These are phyloP conservation scores for Pristionchus exspectatus DNA, from an alignment of 2,888 invertebrate species.

Conservation along the genomic window DNA sequence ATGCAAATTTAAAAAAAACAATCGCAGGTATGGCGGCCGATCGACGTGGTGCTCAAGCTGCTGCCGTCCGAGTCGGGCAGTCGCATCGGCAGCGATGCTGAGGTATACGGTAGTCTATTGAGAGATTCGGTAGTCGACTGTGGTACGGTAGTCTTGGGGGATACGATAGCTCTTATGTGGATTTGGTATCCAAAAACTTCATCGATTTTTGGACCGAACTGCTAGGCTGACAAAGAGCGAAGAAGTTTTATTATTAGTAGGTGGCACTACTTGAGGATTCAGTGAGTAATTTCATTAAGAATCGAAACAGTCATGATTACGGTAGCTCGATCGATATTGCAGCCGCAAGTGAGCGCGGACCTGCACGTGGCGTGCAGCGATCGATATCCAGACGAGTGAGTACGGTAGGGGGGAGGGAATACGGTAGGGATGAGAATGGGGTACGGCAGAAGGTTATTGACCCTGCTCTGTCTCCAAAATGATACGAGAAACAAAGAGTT, in stretches of 20 bases:
- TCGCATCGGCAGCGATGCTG: background rate
- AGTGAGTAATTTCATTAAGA: background rate
- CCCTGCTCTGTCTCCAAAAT: background rate
- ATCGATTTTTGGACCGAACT: no score
- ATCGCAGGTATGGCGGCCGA: conserved; percentile 58
- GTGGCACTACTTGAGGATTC: no score
- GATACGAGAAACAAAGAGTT: background rate
- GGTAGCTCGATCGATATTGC: conserved; percentile 21
- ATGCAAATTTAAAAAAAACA: background rate
- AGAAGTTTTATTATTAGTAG: no score
- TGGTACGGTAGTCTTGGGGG: no score
- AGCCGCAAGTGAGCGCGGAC: conserved; percentile 51
- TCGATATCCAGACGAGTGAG: conserved; percentile 58
- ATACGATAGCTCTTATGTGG: no score
- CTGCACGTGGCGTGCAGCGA: conserved; percentile 58
- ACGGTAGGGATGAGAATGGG: background rate
- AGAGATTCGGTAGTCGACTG: no score
- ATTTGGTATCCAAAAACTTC: no score
- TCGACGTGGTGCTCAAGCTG: conserved; percentile 50
- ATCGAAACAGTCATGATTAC: background rate
- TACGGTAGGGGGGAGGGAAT: background rate
- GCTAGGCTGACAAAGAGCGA: no score
- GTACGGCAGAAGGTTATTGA: background rate
- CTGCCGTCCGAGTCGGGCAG: conserved; percentile 56
- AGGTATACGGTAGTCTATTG: conserved; percentile 43